Evolutionary conservation across 2,888 invertebrate genomes (phyloP), one percentile per base, ranked within the genome.

Genomic region (Frankliniella intonsa): DNA sequence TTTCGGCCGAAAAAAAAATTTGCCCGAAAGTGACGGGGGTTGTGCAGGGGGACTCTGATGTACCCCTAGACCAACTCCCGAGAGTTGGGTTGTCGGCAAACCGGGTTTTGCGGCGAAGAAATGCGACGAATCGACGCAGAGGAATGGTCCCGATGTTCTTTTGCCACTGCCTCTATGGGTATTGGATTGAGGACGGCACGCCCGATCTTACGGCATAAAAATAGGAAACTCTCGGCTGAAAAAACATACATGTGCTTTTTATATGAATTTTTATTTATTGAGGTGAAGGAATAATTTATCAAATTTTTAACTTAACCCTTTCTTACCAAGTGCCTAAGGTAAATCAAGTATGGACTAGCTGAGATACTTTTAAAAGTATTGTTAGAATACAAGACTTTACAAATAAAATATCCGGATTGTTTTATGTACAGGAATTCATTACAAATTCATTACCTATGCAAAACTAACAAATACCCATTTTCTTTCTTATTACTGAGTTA

Each of bases 251-350:
- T 14, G 17, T 14, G 25, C 11, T 25, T 12, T 76, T 76, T 76
- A 25, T 76, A 76, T 25, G 69, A 76, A 76, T 25, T 25, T 22
- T 84, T 84, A 84, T 83, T 84, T 83, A 82, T 83, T 83, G 83
- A 83, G 84, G 83, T 84, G 84, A 82, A 82, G 83, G 83, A 84
- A 84, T 84, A 84, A 84, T 82, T 84, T 84, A 84, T 80, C 83
- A 83, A 83, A 82, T 82, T 83, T 82, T 83, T 83, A 82, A 83
- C 83, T 83, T 83, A 82, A 80, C 69, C 69, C 81, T 82, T 82
- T 69, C 83, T 80, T 83, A 80, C 83, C 81, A 81, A 83, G 69
- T 76, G 69, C 69, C 25, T 76, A 25, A 76, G 10, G 25, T 76
- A 25, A 76, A 10, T 76, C n/a, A 76, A 12, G 22, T 25, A 76